A percentile compares a stretch with the other conserved stretches of the same genome.
These are phyloP conservation scores for Strigamia transsilvanica DNA, from an alignment of 2,888 invertebrate genomes.

Conservation along the genomic window DNA sequence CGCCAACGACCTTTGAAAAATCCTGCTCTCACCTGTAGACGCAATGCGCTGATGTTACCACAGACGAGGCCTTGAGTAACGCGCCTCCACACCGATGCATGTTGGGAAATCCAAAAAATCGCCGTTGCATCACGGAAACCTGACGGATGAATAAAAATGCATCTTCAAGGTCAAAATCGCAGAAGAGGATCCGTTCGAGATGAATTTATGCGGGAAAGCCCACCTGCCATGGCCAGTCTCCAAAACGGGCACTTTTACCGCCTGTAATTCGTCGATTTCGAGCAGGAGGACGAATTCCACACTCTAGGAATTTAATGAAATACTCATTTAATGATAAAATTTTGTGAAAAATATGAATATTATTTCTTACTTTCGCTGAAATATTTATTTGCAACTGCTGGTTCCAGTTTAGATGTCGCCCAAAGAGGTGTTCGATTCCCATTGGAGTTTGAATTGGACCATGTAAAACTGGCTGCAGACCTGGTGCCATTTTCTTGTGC, in stretches of 20 bases:
- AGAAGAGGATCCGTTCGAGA: slow-evolving; percentile 17
- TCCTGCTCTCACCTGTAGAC: slow-evolving; percentile 50
- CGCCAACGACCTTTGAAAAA: slow-evolving; percentile 41
- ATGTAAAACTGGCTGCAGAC: slow-evolving; percentile 32
- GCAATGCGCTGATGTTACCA: slow-evolving; percentile 53
- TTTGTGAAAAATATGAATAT: background rate
- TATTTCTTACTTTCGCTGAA: background rate
- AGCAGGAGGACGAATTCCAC: slow-evolving; percentile 48
- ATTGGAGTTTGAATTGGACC: slow-evolving; percentile 9
- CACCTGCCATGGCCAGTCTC: slow-evolving; percentile 54
- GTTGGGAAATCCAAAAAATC: slow-evolving; percentile 34
- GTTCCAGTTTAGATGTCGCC: slow-evolving; percentile 15
- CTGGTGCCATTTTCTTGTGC: slow-evolving; percentile 23
- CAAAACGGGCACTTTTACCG: slow-evolving; percentile 24
- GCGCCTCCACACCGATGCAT: slow-evolving; percentile 52
- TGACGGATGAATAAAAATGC: slow-evolving; percentile 25
- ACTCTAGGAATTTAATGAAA: slow-evolving; percentile 35
- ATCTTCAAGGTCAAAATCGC: slow-evolving; percentile 46
- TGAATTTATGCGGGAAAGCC: slow-evolving; percentile 4
- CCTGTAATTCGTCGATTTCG: slow-evolving; percentile 50
- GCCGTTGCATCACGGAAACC: slow-evolving; percentile 51
- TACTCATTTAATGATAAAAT: background rate
- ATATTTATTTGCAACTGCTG: slow-evolving; percentile 7
- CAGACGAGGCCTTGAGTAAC: slow-evolving; percentile 36
- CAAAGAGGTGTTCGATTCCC: slow-evolving; percentile 1